Conservation (phyloP, 2,113 vertebrate species). For the Pithys albifrons region DNA sequence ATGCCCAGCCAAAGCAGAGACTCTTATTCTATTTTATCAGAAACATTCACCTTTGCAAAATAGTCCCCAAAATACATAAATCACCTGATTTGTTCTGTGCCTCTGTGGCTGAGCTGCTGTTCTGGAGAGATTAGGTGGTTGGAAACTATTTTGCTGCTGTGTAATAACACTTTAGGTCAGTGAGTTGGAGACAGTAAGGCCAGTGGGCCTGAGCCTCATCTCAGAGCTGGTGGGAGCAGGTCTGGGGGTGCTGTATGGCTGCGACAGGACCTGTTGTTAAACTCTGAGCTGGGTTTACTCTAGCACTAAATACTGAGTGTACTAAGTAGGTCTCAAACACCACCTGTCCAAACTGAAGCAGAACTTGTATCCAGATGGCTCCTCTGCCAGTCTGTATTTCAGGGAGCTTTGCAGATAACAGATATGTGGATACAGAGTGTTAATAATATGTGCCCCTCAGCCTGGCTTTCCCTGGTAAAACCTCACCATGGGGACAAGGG, state of each 20-base stretch:
- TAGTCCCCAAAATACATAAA: background rate
- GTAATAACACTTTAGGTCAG: background rate
- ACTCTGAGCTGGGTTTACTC: background rate
- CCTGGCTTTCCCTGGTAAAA: background rate
- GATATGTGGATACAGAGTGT: background rate
- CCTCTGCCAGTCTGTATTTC: background rate
- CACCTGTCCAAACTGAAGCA: background rate
- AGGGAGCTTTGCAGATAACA: background rate
- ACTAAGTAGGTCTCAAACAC: background rate
- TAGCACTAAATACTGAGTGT: background rate
- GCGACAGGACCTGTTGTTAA: background rate
- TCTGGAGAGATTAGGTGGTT: background rate
- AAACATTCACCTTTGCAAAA: background rate
- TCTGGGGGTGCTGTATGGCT: background rate
- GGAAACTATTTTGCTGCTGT: background rate
- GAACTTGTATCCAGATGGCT: background rate
- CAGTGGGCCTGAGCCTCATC: background rate
- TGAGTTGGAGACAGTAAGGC: background rate
- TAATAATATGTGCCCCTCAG: background rate
- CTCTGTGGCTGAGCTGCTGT: background rate
- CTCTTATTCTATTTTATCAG: background rate
- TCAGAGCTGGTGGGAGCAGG: background rate
- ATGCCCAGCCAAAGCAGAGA: background rate
- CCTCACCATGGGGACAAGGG: background rate
- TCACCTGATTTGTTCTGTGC: background rate